A percentile compares a stretch with the other conserved stretches of the same genome.
phyloP scores from a whole-genome alignment of 2,888 invertebrate genomes.

The Cosmorhoe ocellata region DNA sequence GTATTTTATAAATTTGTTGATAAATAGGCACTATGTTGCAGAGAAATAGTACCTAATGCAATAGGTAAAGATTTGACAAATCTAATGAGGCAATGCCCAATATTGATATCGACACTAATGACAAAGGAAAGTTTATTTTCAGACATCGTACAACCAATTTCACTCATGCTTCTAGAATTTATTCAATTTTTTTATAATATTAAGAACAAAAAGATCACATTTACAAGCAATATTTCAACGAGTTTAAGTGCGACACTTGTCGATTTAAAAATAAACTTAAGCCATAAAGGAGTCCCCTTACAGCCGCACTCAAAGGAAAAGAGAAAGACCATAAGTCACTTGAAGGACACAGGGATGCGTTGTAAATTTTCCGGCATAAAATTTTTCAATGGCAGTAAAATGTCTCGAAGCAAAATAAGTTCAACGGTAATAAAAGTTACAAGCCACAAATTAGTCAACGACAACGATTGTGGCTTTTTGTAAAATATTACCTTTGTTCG shows the following conservation, averaged over 20 bases:
- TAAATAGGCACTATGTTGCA: neutral
- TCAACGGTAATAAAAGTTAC: slow-evolving; percentile 42
- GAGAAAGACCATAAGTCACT: slow-evolving; percentile 53
- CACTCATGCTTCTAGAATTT: too few relatives aligned
- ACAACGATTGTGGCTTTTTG: slow-evolving; percentile 26
- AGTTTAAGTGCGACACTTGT: slow-evolving; percentile 45
- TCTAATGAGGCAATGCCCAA: too few relatives aligned
- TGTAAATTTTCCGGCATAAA: slow-evolving; percentile 54
- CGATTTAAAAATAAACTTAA: slow-evolving; percentile 45
- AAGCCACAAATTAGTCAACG: slow-evolving; percentile 51
- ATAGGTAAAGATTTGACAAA: neutral
- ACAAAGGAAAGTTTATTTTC: too few relatives aligned
- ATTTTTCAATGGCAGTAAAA: slow-evolving; percentile 43
- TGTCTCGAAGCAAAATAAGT: slow-evolving; percentile 36
- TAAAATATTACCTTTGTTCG: slow-evolving; percentile 33
- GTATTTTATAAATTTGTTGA: neutral
- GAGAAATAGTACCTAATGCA: neutral
- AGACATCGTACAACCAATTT: too few relatives aligned
- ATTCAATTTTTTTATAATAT: too few relatives aligned
- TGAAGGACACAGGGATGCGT: slow-evolving; percentile 47
- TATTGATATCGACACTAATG: too few relatives aligned
- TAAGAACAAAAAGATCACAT: slow-evolving; percentile 7
- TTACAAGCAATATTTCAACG: slow-evolving; percentile 44
- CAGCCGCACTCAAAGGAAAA: slow-evolving; percentile 45
- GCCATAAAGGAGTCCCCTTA: slow-evolving; percentile 53